phyloP scores from a whole-genome alignment of 2,797 vertebrate species.

The Hemitrygon akajei region DNA sequence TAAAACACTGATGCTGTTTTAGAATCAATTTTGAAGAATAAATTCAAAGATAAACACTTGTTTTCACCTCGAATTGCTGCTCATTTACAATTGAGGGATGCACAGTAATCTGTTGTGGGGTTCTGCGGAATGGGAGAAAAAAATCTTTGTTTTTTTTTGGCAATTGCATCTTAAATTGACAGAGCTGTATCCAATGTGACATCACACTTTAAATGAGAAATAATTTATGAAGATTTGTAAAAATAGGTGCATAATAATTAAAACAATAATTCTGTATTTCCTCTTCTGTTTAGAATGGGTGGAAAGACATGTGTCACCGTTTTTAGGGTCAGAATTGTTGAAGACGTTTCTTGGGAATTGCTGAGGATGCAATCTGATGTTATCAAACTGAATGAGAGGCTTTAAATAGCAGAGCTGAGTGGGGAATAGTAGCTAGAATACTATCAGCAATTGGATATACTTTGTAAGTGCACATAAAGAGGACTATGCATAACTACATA shows the following conservation, averaged over 20 bases:
- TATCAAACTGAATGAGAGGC: no score
- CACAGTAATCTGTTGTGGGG: neutral
- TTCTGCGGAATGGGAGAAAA: neutral
- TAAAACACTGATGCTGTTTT: neutral
- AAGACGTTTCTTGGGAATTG: neutral
- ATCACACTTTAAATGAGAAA: neutral
- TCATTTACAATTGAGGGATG: neutral
- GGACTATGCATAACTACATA: neutral
- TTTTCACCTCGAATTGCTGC: neutral
- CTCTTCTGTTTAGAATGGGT: neutral
- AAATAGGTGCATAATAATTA: neutral
- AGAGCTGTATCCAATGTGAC: neutral
- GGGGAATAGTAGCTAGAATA: no score
- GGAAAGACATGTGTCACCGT: neutral
- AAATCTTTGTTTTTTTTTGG: neutral
- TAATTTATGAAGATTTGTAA: neutral
- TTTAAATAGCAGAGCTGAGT: no score
- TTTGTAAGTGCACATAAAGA: neutral
- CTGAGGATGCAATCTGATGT: neutral
- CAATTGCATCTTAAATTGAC: neutral
- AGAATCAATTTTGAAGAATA: neutral
- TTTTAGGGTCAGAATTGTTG: neutral
- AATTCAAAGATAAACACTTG: neutral
- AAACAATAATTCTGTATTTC: no score
- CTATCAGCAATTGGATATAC: neutral